Evolutionary conservation across 2,797 vertebrate genomes (phyloP).

Genomic region (Cetoscarus ocellatus): DNA sequence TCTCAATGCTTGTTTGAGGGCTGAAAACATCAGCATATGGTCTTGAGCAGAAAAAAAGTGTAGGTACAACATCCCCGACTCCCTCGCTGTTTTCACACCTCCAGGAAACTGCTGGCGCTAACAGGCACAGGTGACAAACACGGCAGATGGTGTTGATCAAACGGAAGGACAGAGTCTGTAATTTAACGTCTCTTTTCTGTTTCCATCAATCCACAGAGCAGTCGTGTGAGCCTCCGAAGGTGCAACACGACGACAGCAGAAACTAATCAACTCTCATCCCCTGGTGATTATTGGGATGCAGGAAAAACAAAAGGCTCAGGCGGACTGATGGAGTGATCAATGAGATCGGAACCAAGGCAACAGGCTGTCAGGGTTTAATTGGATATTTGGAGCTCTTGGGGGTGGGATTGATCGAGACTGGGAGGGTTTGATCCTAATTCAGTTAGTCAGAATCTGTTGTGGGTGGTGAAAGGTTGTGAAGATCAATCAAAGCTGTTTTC

Average conservation of each 20-base stretch:
- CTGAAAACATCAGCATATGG: slow-evolving; percentile 41
- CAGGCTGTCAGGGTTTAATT: slow-evolving; percentile 60
- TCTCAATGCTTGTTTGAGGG: slow-evolving; percentile 5
- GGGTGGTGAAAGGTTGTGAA: slow-evolving; percentile 18
- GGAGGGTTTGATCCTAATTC: slow-evolving; percentile 58
- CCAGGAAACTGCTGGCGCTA: slow-evolving; percentile 15
- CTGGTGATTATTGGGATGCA: slow-evolving; percentile 43
- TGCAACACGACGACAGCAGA: slow-evolving; percentile 38
- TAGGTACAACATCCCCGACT: not conserved
- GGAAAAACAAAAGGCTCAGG: slow-evolving; percentile 46
- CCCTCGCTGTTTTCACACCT: slow-evolving; percentile 14
- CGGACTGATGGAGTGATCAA: slow-evolving; percentile 68
- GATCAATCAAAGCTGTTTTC: slow-evolving; percentile 27
- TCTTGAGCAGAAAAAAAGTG: not conserved
- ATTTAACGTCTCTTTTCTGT: slow-evolving; percentile 44
- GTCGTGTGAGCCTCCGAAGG: slow-evolving; percentile 36
- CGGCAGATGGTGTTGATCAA: slow-evolving; percentile 57
- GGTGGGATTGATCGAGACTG: slow-evolving; percentile 60
- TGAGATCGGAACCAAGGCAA: slow-evolving; percentile 59
- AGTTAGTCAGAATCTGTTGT: slow-evolving; percentile 37
- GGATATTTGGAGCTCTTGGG: slow-evolving; percentile 53
- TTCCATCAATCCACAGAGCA: slow-evolving; percentile 15
- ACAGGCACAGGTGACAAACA: slow-evolving; percentile 31
- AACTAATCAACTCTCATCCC: slow-evolving; percentile 55
- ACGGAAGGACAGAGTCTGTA: slow-evolving; percentile 26